Percentiles rank a stretch among this genome's conserved stretches.
Evolutionary conservation across 2,888 invertebrate genomes (phyloP).

Genomic region (Alviniconcha strummeri): DNA sequence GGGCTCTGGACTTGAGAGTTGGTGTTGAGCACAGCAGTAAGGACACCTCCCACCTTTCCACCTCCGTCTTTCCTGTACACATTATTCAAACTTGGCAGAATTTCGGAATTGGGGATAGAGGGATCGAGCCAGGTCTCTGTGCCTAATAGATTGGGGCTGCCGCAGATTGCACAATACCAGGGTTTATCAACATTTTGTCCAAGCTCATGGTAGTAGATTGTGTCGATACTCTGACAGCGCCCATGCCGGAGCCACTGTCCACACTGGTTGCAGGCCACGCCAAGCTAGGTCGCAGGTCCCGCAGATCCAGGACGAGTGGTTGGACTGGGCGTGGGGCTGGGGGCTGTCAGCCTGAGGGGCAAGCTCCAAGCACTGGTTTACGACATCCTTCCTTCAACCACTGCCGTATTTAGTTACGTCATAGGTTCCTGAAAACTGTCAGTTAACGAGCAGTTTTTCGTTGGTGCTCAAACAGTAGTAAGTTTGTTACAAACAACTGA

Average conservation of each 20-base stretch:
- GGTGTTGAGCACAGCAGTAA: background rate
- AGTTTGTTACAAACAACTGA: too few relatives aligned
- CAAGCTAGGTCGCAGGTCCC: slow-evolving; percentile 6
- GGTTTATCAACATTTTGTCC: background rate
- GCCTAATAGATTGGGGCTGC: background rate
- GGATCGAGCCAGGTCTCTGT: slow-evolving; percentile 13
- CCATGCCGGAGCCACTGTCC: slow-evolving; percentile 4
- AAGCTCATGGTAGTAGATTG: background rate
- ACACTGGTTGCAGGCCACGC: slow-evolving; percentile 20
- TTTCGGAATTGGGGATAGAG: background rate
- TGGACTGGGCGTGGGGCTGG: background rate
- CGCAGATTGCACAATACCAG: slow-evolving; percentile 7
- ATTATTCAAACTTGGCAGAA: background rate
- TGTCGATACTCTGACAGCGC: slow-evolving; percentile 12
- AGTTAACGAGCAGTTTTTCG: too few relatives aligned
- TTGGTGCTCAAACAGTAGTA: too few relatives aligned
- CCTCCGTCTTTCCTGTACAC: slow-evolving; percentile 4
- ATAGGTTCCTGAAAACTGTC: too few relatives aligned
- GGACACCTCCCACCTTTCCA: background rate
- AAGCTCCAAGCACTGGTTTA: too few relatives aligned
- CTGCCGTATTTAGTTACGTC: too few relatives aligned
- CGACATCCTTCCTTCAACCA: too few relatives aligned
- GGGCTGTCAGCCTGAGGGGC: background rate
- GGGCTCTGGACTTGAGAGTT: background rate
- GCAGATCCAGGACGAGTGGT: slow-evolving; percentile 11